Evolutionary conservation across 2,113 vertebrate genomes (phyloP).

Genomic region (Oostethus manadensis): DNA sequence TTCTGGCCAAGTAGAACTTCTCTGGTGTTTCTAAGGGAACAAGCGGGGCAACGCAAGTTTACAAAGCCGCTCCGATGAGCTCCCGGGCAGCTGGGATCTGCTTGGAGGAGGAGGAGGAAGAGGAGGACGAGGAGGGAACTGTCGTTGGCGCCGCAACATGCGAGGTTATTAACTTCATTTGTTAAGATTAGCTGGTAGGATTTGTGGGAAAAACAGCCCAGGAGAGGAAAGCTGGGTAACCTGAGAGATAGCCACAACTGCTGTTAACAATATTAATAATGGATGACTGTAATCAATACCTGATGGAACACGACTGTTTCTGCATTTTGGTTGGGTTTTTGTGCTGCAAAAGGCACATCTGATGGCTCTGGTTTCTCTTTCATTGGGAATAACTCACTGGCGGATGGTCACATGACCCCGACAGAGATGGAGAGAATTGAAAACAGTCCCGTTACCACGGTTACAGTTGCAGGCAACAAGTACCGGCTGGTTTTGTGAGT

Average conservation of each 20-base stretch:
- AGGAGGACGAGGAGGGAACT: too few relatives aligned
- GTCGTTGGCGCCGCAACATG: constrained; percentile 7
- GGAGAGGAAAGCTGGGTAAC: constrained; percentile 42
- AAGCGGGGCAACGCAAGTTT: constrained; percentile 15
- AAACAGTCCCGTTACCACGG: constrained; percentile 28
- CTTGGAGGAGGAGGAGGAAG: constrained; percentile 1
- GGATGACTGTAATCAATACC: constrained; percentile 37
- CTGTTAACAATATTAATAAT: constrained; percentile 65
- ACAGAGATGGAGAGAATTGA: constrained; percentile 11
- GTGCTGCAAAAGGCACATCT: background rate
- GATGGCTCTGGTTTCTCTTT: constrained; percentile 10
- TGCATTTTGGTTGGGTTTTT: background rate
- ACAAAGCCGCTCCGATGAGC: constrained; percentile 23
- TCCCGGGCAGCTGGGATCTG: constrained; percentile 15
- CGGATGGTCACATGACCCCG: constrained; percentile 30
- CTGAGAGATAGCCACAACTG: constrained; percentile 49
- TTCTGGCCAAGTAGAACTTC: constrained; percentile 47
- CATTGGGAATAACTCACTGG: constrained; percentile 17
- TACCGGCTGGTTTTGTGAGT: constrained; percentile 40
- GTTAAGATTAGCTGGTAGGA: background rate
- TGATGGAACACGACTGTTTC: background rate
- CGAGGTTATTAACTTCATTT: constrained; percentile 36
- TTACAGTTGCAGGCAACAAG: constrained; percentile 8
- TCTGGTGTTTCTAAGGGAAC: constrained; percentile 52
- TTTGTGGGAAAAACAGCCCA: constrained; percentile 3